These are phyloP conservation scores for Mycetomoellerius zeteki DNA, from an alignment of 1,140 invertebrate species.

Conservation along the genomic window DNA sequence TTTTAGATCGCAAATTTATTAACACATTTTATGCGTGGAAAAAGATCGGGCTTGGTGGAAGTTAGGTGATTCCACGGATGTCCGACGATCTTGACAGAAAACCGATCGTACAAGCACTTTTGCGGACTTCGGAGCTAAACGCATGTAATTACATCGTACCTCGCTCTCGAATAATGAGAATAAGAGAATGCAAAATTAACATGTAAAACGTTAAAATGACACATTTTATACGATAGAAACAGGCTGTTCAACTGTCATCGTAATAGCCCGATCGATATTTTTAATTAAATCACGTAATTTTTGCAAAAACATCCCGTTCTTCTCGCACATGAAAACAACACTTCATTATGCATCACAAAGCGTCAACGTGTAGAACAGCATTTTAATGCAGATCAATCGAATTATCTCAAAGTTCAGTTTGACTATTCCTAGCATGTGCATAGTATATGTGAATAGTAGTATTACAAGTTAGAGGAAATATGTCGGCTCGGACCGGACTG, in stretches of 20 bases:
- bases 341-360: conserved; percentile 44
- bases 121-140: conserved; percentile 56
- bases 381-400: conserved; percentile 56
- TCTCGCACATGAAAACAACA: conserved; percentile 30
- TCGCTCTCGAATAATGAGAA: conserved; percentile 64
- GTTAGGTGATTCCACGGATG: conserved; percentile 47
- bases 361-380: conserved; percentile 26
- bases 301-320: conserved; percentile 67
- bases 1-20: conserved; percentile 70
- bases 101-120: conserved; percentile 61
- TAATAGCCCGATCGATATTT: conserved; percentile 74
- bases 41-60: conserved; percentile 47
- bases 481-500: neutral
- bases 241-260: conserved; percentile 50
- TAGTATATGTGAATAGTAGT: neutral
- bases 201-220: conserved; percentile 63
- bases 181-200: conserved; percentile 62
- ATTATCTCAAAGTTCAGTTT: conserved; percentile 51
- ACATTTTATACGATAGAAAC: conserved; percentile 63
- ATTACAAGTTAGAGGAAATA: conserved; percentile 51
- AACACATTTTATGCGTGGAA: conserved; percentile 43
- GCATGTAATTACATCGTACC: conserved; percentile 61
- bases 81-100: conserved; percentile 63
- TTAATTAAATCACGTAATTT: conserved; percentile 77
- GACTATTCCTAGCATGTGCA: neutral